These are phyloP conservation scores for Lepidochitona cinerea DNA, from an alignment of 2,888 invertebrate species.

Conservation along the genomic window DNA sequence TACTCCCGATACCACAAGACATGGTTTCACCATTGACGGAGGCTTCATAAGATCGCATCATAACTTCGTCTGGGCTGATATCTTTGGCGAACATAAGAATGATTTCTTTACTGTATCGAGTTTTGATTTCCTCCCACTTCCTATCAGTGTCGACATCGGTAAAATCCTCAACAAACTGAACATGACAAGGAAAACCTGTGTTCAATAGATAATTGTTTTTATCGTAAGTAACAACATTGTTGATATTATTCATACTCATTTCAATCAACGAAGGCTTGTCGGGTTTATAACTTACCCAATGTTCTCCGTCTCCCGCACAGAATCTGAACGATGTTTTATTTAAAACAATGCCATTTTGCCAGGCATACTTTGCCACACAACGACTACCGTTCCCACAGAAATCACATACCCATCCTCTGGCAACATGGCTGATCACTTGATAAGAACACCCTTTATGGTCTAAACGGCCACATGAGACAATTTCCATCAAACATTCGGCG, in stretches of 20 bases:
- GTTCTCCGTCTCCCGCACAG: neutral
- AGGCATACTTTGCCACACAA: neutral
- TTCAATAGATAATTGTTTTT: neutral
- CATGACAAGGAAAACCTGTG: neutral
- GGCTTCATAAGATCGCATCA: neutral
- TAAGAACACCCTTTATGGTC: neutral
- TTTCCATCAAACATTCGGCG: neutral
- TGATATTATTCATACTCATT: neutral
- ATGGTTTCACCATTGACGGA: neutral
- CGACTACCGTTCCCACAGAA: slow-evolving; percentile 1
- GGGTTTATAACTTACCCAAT: neutral
- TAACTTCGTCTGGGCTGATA: neutral
- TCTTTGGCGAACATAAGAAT: neutral
- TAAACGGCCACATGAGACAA: neutral
- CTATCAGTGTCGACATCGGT: neutral
- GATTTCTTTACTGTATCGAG: neutral
- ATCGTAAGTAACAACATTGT: neutral
- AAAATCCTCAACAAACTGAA: neutral
- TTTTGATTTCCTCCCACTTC: neutral
- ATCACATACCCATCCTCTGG: neutral
- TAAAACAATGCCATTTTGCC: neutral
- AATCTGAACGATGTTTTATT: neutral
- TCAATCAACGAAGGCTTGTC: neutral
- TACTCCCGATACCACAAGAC: neutral
- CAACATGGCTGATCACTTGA: neutral